Base-by-base conservation (phyloP, 1,140 invertebrate species). In the Drosophila ambigua region DNA sequence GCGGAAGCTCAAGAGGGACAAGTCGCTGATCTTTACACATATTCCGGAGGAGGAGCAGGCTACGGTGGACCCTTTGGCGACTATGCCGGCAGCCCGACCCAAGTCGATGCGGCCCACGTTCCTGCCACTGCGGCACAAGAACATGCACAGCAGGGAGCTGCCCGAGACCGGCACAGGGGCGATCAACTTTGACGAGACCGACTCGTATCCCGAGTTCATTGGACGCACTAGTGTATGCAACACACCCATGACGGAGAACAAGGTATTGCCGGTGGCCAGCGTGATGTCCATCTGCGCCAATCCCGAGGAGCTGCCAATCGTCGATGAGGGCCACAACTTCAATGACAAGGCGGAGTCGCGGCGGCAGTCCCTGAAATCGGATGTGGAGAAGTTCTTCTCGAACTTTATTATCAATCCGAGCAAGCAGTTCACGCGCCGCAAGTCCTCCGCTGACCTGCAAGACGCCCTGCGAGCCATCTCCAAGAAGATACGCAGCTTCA, bases 21-120 rank as follows among this genome's bases (percentile, higher is more conserved):
- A 95, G 55, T 96, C 96, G 0, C 91, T 96, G 1, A 94, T 96
- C 26, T 96, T 96, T 67, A 96, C 95, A 0, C 93, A 95, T 2
- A 95, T 96, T 26, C 96, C 96, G 2, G 96, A 97, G 92, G 95
- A 96, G 89, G 79, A 82, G 59, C 71, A 87, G 11, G 35, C 63
- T 1, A 9, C 94, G 9, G 74, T 46, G 0, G 54, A 58, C 13
- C 39, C 7, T 16, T n/a, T 2, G 7, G 61, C 20, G n/a, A n/a
- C 23, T n/a, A 23, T 88, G 61, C 79, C 83, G 0, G 41, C 64
- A 7, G 79, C 82, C 0, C 65, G 90, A 5, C 78, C 90, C 8
- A 91, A 91, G 26, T 77, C 83, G 0, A 76, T 89, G 68, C 78
- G 94, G 23, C 94, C 94, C 0, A 94, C 92, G 9, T 94, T 94